Evolutionary conservation across 2,888 invertebrate genomes (phyloP), one percentile per base, ranked within the genome.

Genomic region (Drosophila yooni): DNA sequence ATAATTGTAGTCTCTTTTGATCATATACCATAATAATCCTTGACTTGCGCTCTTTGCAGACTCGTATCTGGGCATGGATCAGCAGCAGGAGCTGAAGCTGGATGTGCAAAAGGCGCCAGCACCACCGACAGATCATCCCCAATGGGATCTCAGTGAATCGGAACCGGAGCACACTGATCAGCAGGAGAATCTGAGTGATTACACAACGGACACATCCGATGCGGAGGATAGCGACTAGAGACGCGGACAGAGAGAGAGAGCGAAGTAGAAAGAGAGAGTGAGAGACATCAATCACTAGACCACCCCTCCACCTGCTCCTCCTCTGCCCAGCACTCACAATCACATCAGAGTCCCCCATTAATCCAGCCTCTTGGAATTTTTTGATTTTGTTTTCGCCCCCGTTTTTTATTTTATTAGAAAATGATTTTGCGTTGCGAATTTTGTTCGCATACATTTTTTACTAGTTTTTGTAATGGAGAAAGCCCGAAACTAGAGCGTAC

Each of bases 51-150:
- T 15, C 15, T 46, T 70, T 69, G 3, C 29, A 94, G 99, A 99
- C 94, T 99, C 99, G 7, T 99, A 99, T 94, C 94, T 99, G 85
- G 99, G 99, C 77, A 98, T 98, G 94, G 99, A 99, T 94, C 98
- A 98, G 93, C 96, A 96, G 88, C 96, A 97, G 91, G 98, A 98
- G 93, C 96, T 99, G 91, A 99, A 98, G 96, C 94, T 99, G 93
- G 99, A 99, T 93, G 99, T 99, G 74, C 97, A 99, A 94, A 98
- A 98, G 94, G 99, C 99, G 33, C 97, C 98, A 78, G 97, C 96
- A 86, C 95, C 98, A 89, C 97, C 98, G 76, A 96, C 96, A 60
- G 96, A 97, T 91, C 98, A 99, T 94, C 98, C 98, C n/a, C 99
- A 99, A 94, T 99, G 99, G 99, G 98, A 99, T 91, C 97, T 98